Conservation (phyloP, 2,888 invertebrate species). For the Celastrina argiolus region DNA sequence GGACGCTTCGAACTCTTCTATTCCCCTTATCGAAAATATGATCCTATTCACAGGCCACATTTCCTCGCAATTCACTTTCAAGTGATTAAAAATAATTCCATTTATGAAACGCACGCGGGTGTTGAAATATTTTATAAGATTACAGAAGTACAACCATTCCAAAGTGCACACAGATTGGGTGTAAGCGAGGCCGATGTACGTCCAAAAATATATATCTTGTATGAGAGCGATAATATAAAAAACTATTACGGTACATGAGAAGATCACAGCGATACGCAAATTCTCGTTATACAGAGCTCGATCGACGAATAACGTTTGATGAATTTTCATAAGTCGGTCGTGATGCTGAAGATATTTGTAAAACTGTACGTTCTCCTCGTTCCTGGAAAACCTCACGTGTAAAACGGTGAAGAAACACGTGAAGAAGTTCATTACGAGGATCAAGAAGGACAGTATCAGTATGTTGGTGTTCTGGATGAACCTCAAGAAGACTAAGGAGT, state of each 20-base stretch:
- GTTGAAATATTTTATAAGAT: constrained; percentile 45
- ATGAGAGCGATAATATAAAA: not conserved
- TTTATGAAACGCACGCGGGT: constrained; percentile 48
- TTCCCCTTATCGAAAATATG: constrained; percentile 33
- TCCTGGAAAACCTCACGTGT: constrained; percentile 48
- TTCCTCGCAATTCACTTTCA: constrained; percentile 31
- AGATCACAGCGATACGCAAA: not conserved
- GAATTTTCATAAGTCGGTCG: constrained; percentile 1
- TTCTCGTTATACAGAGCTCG: not conserved
- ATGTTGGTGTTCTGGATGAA: not conserved
- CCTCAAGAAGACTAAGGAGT: not conserved
- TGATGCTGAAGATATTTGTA: not conserved
- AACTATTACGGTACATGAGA: not conserved
- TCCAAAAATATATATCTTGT: not conserved
- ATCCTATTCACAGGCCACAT: constrained; percentile 23
- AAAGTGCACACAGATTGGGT: constrained; percentile 40
- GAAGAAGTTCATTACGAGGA: not conserved
- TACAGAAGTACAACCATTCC: constrained; percentile 46
- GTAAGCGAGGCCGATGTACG: constrained; percentile 29
- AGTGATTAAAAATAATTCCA: constrained; percentile 46
- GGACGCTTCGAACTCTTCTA: constrained; percentile 41
- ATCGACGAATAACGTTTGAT: constrained; percentile 1
- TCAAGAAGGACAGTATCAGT: not conserved
- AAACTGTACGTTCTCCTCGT: constrained; percentile 39
- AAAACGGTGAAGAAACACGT: constrained; percentile 40